Evolutionary conservation across 2,888 invertebrate genomes (phyloP).

Genomic region (Tipula lateralis): DNA sequence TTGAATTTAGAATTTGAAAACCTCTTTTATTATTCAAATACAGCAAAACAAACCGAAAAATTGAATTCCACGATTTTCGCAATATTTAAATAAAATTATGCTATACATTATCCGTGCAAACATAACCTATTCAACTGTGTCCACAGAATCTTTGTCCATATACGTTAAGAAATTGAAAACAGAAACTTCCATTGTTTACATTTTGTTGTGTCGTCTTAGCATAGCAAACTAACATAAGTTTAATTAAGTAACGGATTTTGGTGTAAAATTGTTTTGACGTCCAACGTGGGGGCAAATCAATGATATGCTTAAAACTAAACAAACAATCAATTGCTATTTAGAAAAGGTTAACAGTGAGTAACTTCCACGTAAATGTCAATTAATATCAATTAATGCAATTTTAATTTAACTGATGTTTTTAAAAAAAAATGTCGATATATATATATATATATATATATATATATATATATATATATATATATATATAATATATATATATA

Average conservation of each 20-base stretch:
- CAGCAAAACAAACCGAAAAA: not conserved
- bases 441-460: too few species aligned
- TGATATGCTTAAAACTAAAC: too few species aligned
- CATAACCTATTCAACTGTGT: conserved; percentile 1
- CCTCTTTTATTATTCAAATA: not conserved
- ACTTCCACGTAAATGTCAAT: too few species aligned
- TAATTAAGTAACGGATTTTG: not conserved
- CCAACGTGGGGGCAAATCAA: not conserved
- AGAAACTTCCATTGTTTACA: not conserved
- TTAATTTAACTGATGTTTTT: too few species aligned
- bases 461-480: too few species aligned
- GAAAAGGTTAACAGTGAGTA: too few species aligned
- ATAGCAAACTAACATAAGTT: not conserved
- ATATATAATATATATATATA: too few species aligned
- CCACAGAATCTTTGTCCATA: not conserved
- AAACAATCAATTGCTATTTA: too few species aligned
- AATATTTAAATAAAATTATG: not conserved
- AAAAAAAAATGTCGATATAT: too few species aligned
- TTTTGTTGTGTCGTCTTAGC: not conserved
- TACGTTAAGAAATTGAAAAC: not conserved
- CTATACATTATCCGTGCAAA: not conserved
- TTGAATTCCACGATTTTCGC: not conserved
- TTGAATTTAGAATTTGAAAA: not conserved
- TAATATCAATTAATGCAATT: too few species aligned
- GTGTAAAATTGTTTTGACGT: not conserved